Evolutionary conservation across 2,888 invertebrate genomes (phyloP).

Genomic region (Napeogenes inachia): DNA sequence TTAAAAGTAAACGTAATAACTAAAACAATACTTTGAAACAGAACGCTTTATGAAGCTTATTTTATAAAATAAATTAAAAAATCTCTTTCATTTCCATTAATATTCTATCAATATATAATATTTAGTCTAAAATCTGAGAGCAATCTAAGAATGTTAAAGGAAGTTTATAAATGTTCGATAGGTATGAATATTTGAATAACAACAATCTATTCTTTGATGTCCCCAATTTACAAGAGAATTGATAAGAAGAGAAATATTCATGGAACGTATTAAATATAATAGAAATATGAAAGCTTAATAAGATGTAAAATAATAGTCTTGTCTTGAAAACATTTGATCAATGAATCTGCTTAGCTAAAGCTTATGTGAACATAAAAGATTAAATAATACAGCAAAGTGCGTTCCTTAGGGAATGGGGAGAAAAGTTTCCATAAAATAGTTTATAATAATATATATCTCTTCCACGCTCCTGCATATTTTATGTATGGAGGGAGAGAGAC

Average conservation of each 20-base stretch:
- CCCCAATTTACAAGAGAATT: no score
- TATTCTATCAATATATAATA: no score
- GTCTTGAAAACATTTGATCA: background rate
- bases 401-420: slow-evolving; percentile 33
- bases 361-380: slow-evolving; percentile 28
- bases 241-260: no score
- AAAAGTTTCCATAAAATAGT: slow-evolving; percentile 48
- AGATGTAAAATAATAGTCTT: no score
- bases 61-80: background rate
- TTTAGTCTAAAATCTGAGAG: no score
- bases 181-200: background rate
- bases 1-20: slow-evolving; percentile 19
- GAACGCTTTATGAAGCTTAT: background rate
- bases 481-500: slow-evolving; percentile 30
- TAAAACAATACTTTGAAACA: background rate
- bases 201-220: no score
- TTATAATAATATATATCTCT: slow-evolving; percentile 45
- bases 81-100: background rate
- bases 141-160: no score
- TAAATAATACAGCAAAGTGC: slow-evolving; percentile 37
- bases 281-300: no score
- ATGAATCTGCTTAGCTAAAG: slow-evolving; percentile 8
- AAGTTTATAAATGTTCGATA: background rate
- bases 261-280: no score
- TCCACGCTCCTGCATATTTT: slow-evolving; percentile 53